Evolutionary conservation across 2,113 vertebrate genomes (phyloP), one percentile per base, ranked within the genome.

Genomic region (Notechis scutatus): DNA sequence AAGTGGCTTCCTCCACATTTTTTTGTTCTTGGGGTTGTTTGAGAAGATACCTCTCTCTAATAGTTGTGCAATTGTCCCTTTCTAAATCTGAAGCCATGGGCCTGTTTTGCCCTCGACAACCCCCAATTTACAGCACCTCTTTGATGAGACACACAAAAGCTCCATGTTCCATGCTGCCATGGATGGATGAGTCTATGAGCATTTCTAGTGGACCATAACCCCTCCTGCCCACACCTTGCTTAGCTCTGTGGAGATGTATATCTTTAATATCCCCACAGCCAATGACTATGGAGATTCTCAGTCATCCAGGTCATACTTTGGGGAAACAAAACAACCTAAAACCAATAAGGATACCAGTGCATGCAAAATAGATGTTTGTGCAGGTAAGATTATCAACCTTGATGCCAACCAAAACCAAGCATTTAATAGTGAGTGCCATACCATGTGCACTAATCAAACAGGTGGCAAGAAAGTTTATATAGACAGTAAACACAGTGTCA

Each of bases 171-270:
- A 23, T 69, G 45, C 34, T 24, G 45, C 26, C 11, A 23, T 61
- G 85, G 74, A 93, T 29, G 54, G 69, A 90, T 90, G 88, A 89
- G 21, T 86, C 88, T 86, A 56, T 52, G 90, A 52, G 88, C 88
- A 86, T 74, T 81, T 86, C 54, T 74, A 34, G 29, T 90, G 91
- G 74, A 42, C 92, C 88, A 85, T 55, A n/a, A 57, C 69, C 88
- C 42, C 69, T 90, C 69, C 69, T 85, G 42, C 69, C 55, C 1
- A 26, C 74, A 86, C 34, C 91, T 91, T 29, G 15, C 88, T 26
- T 24, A 39, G 34, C 88, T 85, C 88, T 47, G 29, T 86, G 88
- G 92, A 93, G 92, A 93, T 93, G 90, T 93, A 90, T 93, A 88
- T 56, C 74, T 85, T 93, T 93, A 93, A 93, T 93, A 93, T 86